phyloP scores from a whole-genome alignment of 2,888 invertebrate species.

The Eulithis testata region DNA sequence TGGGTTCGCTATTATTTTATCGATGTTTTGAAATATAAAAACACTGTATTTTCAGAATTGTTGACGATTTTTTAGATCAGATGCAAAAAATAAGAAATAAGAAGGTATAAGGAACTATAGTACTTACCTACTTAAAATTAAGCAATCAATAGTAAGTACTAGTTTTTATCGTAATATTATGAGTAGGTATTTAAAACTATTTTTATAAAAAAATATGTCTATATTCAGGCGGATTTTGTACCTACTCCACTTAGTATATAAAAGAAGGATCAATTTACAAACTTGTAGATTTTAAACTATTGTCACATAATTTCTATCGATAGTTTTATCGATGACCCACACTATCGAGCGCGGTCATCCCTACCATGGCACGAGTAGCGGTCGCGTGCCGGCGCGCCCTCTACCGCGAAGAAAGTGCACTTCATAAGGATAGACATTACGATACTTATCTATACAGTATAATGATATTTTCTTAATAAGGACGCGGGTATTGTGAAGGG shows the following conservation, averaged over 20 bases:
- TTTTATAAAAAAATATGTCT: too few species aligned
- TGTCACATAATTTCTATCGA: slow-evolving; percentile 1
- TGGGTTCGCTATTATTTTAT: slow-evolving; percentile 38
- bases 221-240: too few species aligned
- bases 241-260: too few species aligned
- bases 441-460: slow-evolving; percentile 43
- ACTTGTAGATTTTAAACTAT: neutral
- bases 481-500: slow-evolving; percentile 23
- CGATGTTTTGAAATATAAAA: slow-evolving; percentile 38
- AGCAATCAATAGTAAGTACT: too few species aligned
- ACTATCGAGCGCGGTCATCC: slow-evolving; percentile 39
- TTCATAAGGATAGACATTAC: slow-evolving; percentile 42
- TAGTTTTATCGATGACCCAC: slow-evolving; percentile 27
- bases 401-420: slow-evolving; percentile 66
- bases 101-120: too few species aligned
- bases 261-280: too few species aligned
- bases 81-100: too few species aligned
- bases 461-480: slow-evolving; percentile 47
- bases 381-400: slow-evolving; percentile 79
- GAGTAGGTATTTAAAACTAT: too few species aligned
- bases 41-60: neutral
- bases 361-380: slow-evolving; percentile 67
- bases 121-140: too few species aligned
- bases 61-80: neutral
- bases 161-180: too few species aligned